Conservation (phyloP, 2,113 vertebrate genomes). For the Sylvilagus bachmani region DNA sequence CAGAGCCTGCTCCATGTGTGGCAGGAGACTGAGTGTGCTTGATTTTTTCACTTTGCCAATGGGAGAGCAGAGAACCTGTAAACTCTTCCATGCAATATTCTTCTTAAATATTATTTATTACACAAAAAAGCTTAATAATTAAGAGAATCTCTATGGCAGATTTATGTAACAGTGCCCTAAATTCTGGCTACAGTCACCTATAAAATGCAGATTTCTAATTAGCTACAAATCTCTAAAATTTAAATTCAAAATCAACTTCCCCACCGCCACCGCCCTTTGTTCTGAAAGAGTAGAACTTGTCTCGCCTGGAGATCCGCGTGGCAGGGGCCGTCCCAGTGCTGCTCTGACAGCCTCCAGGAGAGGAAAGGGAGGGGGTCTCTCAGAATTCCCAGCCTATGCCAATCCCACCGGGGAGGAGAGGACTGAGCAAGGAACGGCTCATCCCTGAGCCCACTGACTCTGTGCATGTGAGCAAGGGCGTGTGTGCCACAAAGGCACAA, state of each 20-base stretch:
- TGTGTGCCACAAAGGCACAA: not conserved
- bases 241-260: not conserved
- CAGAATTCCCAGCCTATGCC: too few relatives aligned
- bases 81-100: not conserved
- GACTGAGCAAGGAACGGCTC: not conserved
- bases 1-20: too few relatives aligned
- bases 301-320: not conserved
- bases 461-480: too few relatives aligned
- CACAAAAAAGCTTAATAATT: not conserved
- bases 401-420: not conserved
- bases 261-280: not conserved
- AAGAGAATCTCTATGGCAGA: not conserved
- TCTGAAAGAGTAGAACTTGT: not conserved
- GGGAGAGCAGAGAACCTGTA: not conserved
- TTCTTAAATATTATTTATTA: not conserved
- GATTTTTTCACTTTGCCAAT: not conserved
- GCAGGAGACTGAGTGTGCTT: not conserved
- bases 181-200: not conserved
- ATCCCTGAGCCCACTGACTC: not conserved
- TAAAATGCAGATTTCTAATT: not conserved
- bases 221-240: not conserved
- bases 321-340: too few relatives aligned
- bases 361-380: not conserved
- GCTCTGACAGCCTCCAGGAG: not conserved
- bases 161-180: not conserved